Evolutionary conservation across 2,888 invertebrate species (phyloP).

Genomic region (Hybos culiciformis): DNA sequence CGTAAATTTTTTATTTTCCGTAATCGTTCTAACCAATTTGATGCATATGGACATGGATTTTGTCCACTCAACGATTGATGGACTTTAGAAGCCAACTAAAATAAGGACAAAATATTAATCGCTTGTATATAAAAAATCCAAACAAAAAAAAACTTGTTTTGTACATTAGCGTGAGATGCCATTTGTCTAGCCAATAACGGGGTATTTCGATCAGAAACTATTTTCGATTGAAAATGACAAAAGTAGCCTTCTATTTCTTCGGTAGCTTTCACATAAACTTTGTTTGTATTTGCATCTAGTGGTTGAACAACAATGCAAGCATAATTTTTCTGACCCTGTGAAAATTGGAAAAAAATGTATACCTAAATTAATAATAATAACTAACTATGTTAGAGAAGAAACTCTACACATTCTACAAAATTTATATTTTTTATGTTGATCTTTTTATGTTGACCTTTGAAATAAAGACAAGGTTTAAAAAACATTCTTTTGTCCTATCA

Average conservation of each 20-base stretch:
- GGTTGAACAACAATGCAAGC: constrained; percentile 88
- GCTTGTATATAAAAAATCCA: constrained; percentile 8
- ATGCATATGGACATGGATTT: constrained; percentile 79
- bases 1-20: constrained; percentile 71
- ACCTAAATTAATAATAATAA: no score
- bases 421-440: no score
- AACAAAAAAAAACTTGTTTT: neutral
- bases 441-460: no score
- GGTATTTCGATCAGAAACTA: constrained; percentile 79
- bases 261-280: constrained; percentile 68
- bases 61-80: constrained; percentile 58
- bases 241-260: constrained; percentile 62
- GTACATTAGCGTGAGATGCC: constrained; percentile 72
- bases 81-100: constrained; percentile 78
- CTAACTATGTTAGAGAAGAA: no score
- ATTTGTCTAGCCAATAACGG: constrained; percentile 78
- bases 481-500: no score
- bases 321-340: constrained; percentile 82
- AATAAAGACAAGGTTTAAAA: no score
- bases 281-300: constrained; percentile 70
- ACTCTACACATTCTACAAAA: no score
- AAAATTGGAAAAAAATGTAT: constrained; percentile 13
- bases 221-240: constrained; percentile 63
- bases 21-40: constrained; percentile 87
- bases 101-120: constrained; percentile 17